Conservation (phyloP, 2,888 invertebrate species). For the Pammene fasciana region DNA sequence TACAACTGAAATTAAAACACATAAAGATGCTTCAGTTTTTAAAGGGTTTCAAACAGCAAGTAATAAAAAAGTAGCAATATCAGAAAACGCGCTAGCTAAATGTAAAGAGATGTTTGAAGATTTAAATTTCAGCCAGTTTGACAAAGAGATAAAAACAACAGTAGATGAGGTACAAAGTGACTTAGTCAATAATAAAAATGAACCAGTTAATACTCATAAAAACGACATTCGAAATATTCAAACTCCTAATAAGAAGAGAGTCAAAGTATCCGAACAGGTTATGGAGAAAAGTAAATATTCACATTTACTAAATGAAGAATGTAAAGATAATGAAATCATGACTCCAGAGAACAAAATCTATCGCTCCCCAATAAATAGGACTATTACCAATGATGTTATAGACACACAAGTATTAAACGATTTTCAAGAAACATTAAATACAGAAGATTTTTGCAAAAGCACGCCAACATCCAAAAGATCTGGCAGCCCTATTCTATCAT, state of each 20-base stretch:
- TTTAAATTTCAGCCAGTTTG: slow-evolving; percentile 40
- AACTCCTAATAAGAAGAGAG: slow-evolving; percentile 53
- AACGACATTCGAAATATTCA: slow-evolving; percentile 52
- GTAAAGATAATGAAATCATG: background rate
- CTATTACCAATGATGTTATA: slow-evolving; percentile 44
- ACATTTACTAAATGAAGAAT: background rate
- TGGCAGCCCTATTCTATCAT: slow-evolving; percentile 71
- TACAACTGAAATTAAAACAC: too few relatives aligned
- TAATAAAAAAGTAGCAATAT: slow-evolving; percentile 58
- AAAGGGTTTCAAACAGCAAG: slow-evolving; percentile 61
- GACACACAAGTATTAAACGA: slow-evolving; percentile 70
- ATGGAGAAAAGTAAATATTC: slow-evolving; percentile 57
- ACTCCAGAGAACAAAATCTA: slow-evolving; percentile 23
- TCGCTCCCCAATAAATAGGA: slow-evolving; percentile 22
- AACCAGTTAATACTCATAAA: slow-evolving; percentile 45
- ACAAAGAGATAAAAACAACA: background rate
- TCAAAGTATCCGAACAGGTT: slow-evolving; percentile 54
- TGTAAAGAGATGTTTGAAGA: slow-evolving; percentile 63
- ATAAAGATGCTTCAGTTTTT: slow-evolving; percentile 33
- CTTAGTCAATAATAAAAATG: background rate
- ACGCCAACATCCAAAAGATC: slow-evolving; percentile 61
- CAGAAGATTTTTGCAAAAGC: slow-evolving; percentile 64
- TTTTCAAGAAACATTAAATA: slow-evolving; percentile 66
- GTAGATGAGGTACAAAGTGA: background rate
- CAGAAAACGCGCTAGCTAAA: slow-evolving; percentile 60